These are phyloP conservation scores for Naja naja DNA, from an alignment of 2,113 vertebrate species.

Conservation along the genomic window DNA sequence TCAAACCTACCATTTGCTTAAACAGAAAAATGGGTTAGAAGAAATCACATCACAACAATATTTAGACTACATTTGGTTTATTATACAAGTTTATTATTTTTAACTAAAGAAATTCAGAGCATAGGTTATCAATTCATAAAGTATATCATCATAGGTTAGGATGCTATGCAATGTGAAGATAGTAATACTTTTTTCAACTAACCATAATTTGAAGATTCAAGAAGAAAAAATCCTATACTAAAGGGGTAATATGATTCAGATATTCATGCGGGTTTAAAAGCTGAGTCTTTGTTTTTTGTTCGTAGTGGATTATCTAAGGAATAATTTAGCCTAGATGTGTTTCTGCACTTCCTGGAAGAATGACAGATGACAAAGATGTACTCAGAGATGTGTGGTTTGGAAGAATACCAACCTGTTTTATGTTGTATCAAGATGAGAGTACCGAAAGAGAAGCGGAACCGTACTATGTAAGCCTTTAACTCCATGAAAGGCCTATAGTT, in stretches of 20 bases:
- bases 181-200: neutral
- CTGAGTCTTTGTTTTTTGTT: conserved; percentile 29
- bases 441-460: conserved; percentile 95
- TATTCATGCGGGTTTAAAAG: neutral
- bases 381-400: conserved; percentile 98
- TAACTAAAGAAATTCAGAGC: neutral
- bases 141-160: neutral
- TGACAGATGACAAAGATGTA: conserved; percentile 99
- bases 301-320: conserved; percentile 53
- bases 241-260: fast-evolving
- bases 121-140: neutral
- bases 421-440: conserved; percentile 90
- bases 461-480: conserved; percentile 85
- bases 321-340: conserved; percentile 80
- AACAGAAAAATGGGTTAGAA: neutral
- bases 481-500: neutral
- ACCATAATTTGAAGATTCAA: fast-evolving
- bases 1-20: neutral
- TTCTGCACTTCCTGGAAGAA: conserved; percentile 76
- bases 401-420: conserved; percentile 94
- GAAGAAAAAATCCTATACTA: fast-evolving
- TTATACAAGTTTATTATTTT: neutral
- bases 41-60: neutral
- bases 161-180: neutral
- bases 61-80: neutral